Base-by-base conservation (phyloP, 2,797 vertebrate species). In the Trachops cirrhosus region DNA sequence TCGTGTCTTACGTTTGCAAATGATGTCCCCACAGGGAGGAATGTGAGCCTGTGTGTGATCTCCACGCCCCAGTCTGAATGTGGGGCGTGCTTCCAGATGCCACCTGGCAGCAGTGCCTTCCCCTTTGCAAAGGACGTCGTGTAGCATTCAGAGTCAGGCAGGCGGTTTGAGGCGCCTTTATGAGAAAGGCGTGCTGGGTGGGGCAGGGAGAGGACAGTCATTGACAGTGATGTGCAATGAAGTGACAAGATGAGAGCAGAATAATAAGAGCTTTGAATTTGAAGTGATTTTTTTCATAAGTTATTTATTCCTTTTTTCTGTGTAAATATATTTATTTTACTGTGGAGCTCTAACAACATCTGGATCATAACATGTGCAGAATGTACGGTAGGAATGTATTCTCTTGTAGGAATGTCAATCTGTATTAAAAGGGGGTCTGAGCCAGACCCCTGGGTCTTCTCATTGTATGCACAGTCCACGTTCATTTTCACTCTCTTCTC, bases 301-400 rank as follows among this genome's bases (percentile, higher is more conserved):
- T 99, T 99, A 99, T 99, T 99, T 99, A 99, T 99, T 99, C 98
- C 98, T 98, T 96, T 97, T 96, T 98, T 98, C 98, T 98, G 97
- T 99, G 99, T 99, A 99, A 99, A 99, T 99, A 99, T 99, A 99
- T 99, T 99, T 99, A 99, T 99, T 99, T 99, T 99, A 98, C 99
- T 99, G 99, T 99, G 99, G 99, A 98, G 98, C 99, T 91, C 97
- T 99, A 99, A 99, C 98, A 98, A 98, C 99, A 98, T 99, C 99
- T 99, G 99, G 99, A 99, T 99, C 99, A 98, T 99, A 99, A 99
- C 98, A 98, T 99, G 99, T 99, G 99, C 99, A 99, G 99, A 99
- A 99, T 99, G 99, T 99, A 99, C 98, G 99, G 99, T 99, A 99
- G 99, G 99, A 99, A 99, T 99, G 99, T 99, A 99, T 98, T 98